These are phyloP conservation scores for Camelus bactrianus DNA, from an alignment of 2,113 vertebrate genomes.

Conservation along the genomic window DNA sequence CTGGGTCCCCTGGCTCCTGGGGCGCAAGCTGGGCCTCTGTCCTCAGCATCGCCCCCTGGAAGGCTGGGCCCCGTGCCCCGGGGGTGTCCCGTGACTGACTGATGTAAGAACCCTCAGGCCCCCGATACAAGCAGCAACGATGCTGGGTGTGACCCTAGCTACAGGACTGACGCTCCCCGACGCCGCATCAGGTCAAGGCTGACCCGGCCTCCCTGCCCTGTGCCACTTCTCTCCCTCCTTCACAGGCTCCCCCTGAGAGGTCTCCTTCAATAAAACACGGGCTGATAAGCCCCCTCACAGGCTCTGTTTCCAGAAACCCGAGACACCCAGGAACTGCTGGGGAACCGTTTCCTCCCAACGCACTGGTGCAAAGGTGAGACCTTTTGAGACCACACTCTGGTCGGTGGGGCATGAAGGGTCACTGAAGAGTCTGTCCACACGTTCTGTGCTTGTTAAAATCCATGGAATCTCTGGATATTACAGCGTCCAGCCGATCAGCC, in stretches of 20 bases:
- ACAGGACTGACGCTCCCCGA: not conserved
- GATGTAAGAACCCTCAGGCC: not conserved
- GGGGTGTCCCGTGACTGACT: not conserved
- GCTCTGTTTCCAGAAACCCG: slow-evolving; percentile 1
- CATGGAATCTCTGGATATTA: not conserved
- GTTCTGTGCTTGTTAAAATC: not conserved
- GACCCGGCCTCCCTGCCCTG: not conserved
- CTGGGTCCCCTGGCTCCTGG: not conserved
- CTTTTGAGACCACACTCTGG: not conserved
- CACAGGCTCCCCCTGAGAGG: not conserved
- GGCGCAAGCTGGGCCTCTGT: not conserved
- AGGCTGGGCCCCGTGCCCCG: fast-evolving
- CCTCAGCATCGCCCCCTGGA: not conserved
- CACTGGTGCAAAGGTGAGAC: not conserved
- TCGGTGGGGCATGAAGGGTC: not conserved
- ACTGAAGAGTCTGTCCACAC: not conserved
- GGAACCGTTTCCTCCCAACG: not conserved
- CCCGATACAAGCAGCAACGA: not conserved
- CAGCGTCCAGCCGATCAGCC: not conserved
- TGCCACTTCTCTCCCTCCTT: not conserved
- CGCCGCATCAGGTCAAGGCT: not conserved
- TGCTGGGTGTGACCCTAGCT: not conserved
- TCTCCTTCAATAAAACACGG: not conserved
- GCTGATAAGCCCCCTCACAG: not conserved
- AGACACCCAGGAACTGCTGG: not conserved